Conservation (phyloP, 30 jellyfish, hydroid and myxozoan species). For the Cassiopea andromeda region DNA sequence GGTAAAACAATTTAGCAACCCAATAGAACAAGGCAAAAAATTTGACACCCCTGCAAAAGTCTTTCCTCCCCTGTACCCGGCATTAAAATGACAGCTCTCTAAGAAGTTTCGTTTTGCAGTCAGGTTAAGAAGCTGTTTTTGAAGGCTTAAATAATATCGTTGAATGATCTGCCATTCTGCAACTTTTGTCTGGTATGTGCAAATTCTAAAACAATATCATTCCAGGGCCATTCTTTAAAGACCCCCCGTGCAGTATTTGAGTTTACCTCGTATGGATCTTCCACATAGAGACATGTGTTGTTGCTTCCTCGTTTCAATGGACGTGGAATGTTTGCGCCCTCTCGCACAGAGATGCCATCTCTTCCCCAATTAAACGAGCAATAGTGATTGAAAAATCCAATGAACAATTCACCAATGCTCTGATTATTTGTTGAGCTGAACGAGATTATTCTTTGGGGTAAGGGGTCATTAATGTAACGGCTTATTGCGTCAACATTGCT, state of each 20-base stretch:
- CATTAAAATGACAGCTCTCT: no score
- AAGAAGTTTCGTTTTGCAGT: background rate
- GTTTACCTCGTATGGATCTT: slow-evolving; percentile 28
- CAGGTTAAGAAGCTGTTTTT: background rate
- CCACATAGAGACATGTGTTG: slow-evolving; percentile 60
- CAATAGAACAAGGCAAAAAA: no score
- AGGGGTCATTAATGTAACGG: background rate
- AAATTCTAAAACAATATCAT: slow-evolving; percentile 3
- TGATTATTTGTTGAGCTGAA: slow-evolving; percentile 35
- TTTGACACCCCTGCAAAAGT: no score
- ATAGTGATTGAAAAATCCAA: slow-evolving; percentile 51
- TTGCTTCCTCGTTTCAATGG: slow-evolving; percentile 44
- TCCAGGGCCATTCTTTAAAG: slow-evolving; percentile 25
- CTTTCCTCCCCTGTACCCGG: no score
- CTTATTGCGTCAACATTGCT: background rate
- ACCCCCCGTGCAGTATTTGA: slow-evolving; percentile 46
- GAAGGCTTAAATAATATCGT: background rate
- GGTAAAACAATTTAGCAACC: no score
- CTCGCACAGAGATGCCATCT: slow-evolving; percentile 47
- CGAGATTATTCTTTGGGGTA: slow-evolving; percentile 26
- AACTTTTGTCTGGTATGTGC: slow-evolving; percentile 12
- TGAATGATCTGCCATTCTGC: slow-evolving; percentile 11
- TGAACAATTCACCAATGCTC: slow-evolving; percentile 42
- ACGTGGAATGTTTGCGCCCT: slow-evolving; percentile 20
- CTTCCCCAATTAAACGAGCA: slow-evolving; percentile 23